These are phyloP conservation scores for Scomber scombrus DNA, from an alignment of 2,113 vertebrate genomes.

Conservation along the genomic window DNA sequence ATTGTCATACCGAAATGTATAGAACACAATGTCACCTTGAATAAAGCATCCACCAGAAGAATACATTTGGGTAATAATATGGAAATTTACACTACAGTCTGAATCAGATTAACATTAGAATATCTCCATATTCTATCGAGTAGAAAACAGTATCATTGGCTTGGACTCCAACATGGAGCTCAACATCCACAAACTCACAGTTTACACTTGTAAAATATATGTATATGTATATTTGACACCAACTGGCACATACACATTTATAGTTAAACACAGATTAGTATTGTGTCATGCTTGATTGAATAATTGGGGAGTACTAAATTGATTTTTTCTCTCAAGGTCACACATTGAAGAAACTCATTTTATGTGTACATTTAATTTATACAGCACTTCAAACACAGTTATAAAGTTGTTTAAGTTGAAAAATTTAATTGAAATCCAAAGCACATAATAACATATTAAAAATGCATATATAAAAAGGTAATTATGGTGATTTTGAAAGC, in stretches of 20 bases:
- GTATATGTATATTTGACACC: neutral
- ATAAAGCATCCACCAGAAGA: constrained; percentile 78
- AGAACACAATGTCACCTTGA: constrained; percentile 85
- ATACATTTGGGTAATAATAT: constrained; percentile 86
- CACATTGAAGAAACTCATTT: too few relatives aligned
- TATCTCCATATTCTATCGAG: constrained; percentile 75
- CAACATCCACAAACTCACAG: neutral
- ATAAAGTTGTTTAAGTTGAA: neutral
- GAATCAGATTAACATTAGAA: constrained; percentile 81
- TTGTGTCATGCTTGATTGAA: neutral
- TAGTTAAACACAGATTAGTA: neutral
- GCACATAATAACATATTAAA: neutral
- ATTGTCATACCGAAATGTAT: constrained; percentile 79
- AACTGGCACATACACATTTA: neutral
- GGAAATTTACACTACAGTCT: constrained; percentile 81
- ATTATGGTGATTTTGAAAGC: neutral
- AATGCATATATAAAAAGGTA: neutral
- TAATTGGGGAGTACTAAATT: neutral
- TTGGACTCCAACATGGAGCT: constrained; percentile 13
- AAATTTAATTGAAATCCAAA: neutral
- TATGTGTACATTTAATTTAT: too few relatives aligned
- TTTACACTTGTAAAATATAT: neutral
- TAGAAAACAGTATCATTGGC: constrained; percentile 56
- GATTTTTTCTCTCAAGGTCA: too few relatives aligned
- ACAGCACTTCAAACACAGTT: too few relatives aligned